Base-by-base conservation (phyloP, 2,888 invertebrate species). In the Tholera decimalis region DNA sequence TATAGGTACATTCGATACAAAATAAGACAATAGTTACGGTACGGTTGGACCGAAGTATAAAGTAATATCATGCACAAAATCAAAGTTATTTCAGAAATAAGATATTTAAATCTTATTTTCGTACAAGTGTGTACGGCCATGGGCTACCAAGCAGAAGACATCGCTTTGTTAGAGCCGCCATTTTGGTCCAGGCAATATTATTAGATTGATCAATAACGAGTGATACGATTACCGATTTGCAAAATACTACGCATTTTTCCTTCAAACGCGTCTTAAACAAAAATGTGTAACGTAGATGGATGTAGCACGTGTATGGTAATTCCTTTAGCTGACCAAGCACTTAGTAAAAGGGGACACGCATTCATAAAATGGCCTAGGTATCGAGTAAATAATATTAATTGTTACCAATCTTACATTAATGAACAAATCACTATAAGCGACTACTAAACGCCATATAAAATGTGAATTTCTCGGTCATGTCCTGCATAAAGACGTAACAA, bases 351-450 rank as follows among this genome's bases (percentile, higher is more conserved):
- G 91, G 93, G 93, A 85, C 94, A 94, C 95, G 94, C 91, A 91
- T 92, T 91, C 90, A 85, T 90, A 87, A 88, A 84, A 83, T 79
- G 87, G 84, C 95, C 94, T 94, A n/a, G n/a, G n/a, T n/a, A 93
- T 85, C 90, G 89, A 92, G 90, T 91, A 93, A 92, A 93, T 92
- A 94, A 91, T 92, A 93, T 91, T 92, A 93, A 92, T 92, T 94
- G 93, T 96, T 95, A 96, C 95, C 96, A 95, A 95, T 95, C 95
- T 95, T 95, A 95, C 96, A 95, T 96, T 95, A 93, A 92, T 91
- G 89, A 95, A 95, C 95, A 91, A 92, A 94, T 96, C 96, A 96
- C 96, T 95, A 96, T 95, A 91, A 92, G 93, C 95, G 95, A 94
- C 93, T 95, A 96, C 94, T 94, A 92, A 91, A 95, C 95, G 94